Conservation (phyloP, 2,113 vertebrate genomes). For the Ciconia maguari region DNA sequence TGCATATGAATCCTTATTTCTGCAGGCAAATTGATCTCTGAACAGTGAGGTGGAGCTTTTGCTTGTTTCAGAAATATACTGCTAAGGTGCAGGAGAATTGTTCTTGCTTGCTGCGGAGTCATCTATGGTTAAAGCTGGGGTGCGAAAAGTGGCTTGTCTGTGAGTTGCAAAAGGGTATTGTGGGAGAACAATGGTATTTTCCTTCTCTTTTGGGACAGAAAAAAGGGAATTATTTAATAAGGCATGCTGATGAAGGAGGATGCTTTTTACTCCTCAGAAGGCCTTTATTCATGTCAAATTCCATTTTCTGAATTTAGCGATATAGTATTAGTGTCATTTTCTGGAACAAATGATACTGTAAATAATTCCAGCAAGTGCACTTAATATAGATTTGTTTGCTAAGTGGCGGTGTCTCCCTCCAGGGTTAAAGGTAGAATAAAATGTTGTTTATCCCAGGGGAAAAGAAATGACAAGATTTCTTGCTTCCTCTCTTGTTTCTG, state of each 20-base stretch:
- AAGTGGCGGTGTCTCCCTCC: neutral
- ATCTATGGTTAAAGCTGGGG: neutral
- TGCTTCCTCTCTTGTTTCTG: neutral
- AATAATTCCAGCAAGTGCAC: constrained; percentile 70
- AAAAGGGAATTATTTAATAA: neutral
- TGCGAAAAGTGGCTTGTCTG: neutral
- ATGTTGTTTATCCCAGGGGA: neutral
- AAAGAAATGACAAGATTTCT: neutral
- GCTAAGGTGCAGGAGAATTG: neutral
- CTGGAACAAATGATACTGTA: constrained; percentile 57
- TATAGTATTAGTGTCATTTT: constrained; percentile 53
- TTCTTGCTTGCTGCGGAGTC: neutral
- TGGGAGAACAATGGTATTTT: neutral
- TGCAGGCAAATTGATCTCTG: neutral
- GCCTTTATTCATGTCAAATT: constrained; percentile 24
- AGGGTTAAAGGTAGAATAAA: constrained; percentile 51
- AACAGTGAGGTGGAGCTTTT: neutral
- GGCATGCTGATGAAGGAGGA: neutral
- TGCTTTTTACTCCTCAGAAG: constrained; percentile 19
- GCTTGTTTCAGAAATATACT: neutral
- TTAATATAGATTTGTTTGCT: constrained; percentile 63
- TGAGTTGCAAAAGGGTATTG: neutral
- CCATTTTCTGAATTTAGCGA: constrained; percentile 13
- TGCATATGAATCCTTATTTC: neutral
- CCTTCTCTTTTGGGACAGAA: neutral